Base-by-base conservation (phyloP, 2,888 invertebrate genomes). In the Asteroscopus sphinx region DNA sequence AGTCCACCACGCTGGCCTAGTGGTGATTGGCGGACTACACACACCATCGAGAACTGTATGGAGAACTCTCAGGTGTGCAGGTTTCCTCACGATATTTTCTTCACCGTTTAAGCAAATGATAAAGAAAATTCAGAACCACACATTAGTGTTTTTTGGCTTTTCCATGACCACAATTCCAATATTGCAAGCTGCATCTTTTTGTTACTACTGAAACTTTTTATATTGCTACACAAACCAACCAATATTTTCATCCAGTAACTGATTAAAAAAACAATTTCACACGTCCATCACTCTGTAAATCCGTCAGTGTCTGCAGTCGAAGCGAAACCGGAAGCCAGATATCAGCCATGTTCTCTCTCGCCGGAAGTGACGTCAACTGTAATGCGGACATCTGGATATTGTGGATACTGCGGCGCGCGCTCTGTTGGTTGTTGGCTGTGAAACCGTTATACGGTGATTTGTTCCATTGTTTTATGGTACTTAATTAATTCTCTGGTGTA, bases 301-400 rank as follows among this genome's bases (percentile, higher is more conserved):
- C 66, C 36, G 48, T 65, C 56, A 55, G 64, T 41, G 49, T 30
- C 11, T 21, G 36, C 37, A 57, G 51, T 32, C 55, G 46, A 44
- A 70, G 70, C 46, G 44, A 44, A 51, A 55, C 60, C 65, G 77
- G 77, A 75, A 44, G 65, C 39, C 21, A 68, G 75, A 76, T 65
- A 68, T 53, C 68, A 33, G 56, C 65, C 65, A 71, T 68, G 68
- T 66, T 74, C 68, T 68, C 61, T 59, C 51, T 37, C 53, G 9
- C 35, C 71, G 77, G 77, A 77, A 41, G 64, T 73, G 74, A 62
- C 64, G 55, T 58, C 72, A 54, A 40, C 59, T 62, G 58, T 60
- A 58, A 62, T 49, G 42, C 62, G 41, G 47, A 52, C 39, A 33
- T 60, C 56, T 73, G 45, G 60, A 70, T 65, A 70, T 69, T 65